Base-by-base conservation (phyloP, 2,797 vertebrate species). In the Urosaurus nigricauda region DNA sequence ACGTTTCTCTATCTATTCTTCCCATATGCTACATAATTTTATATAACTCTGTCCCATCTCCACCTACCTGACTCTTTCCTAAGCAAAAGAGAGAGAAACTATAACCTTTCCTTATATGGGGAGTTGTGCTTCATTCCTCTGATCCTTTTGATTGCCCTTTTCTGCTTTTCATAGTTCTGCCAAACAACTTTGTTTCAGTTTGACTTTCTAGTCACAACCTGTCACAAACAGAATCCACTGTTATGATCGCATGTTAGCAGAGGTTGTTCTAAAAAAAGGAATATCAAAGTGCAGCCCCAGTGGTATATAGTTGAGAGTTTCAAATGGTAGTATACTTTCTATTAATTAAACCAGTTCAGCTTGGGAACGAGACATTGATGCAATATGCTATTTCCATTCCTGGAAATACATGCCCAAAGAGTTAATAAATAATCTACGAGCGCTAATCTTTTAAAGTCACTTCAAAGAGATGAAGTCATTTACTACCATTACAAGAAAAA, bases 371-470 rank as follows among this genome's bases (percentile, higher is more conserved):
- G 96, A 96, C 96, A 93, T 95, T 95, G 95, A 96, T 95, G 93
- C 95, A 95, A 94, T 94, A 87, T 94, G 95, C 97, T 97, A 91
- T 96, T 96, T 95, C 94, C 95, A 91, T 96, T 96, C 93, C 95
- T 94, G 93, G 96, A 96, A 96, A 95, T 95, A 94, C 92, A 94
- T 94, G 96, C 94, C 93, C 82, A 58, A 90, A 92, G 93, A 96
- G 88, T 96, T 96, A 96, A 96, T 97, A 97, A 96, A 97, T 97
- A 97, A 96, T 96, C 95, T 93, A 96, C 94, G 95, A 95, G 93
- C 93, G 92, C 94, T 95, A 96, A 97, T 97, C 94, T 95, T 96
- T 97, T 96, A 93, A 96, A 96, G 96, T 95, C 94, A 93, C 96
- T 97, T 96, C 94, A 88, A 92, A 94, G 91, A 91, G 92, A 94